Percentiles rank a stretch among this genome's conserved stretches.
Evolutionary conservation across 64 coral and sea anemone species (phyloP).

Genomic region (Montipora capricornis): DNA sequence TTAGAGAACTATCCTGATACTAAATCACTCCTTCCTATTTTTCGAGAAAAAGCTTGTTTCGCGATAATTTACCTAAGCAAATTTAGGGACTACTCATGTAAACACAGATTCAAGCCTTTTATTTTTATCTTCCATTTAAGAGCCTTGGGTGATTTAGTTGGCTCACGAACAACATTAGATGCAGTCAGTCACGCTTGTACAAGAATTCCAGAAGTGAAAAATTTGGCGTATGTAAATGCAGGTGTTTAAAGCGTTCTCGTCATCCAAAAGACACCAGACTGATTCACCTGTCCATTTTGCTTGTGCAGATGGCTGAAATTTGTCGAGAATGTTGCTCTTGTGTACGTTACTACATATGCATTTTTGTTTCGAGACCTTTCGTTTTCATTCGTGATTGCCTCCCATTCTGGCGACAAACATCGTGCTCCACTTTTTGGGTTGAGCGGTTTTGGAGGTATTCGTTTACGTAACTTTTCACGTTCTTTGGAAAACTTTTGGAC

Average conservation of each 20-base stretch:
- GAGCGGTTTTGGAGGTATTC: not conserved
- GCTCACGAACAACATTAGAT: not conserved
- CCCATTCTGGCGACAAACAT: not conserved
- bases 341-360: not conserved
- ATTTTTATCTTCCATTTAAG: not conserved
- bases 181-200: not conserved
- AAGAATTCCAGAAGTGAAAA: not conserved
- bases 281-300: too few species aligned
- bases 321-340: too few species aligned
- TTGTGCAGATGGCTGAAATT: too few species aligned
- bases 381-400: not conserved
- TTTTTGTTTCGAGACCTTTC: not conserved
- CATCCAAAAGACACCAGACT: too few species aligned
- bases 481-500: too few species aligned
- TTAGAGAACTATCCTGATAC: not conserved
- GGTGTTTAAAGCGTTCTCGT: too few species aligned
- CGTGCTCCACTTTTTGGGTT: not conserved
- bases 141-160: not conserved
- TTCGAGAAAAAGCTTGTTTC: not conserved
- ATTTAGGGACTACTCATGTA: not conserved
- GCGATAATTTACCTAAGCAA: not conserved
- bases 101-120: not conserved
- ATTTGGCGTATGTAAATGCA: too few species aligned
- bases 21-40: not conserved
- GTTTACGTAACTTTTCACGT: not conserved